Evolutionary conservation across 2,797 vertebrate genomes (phyloP).

Genomic region (Pachyuromys duprasi): DNA sequence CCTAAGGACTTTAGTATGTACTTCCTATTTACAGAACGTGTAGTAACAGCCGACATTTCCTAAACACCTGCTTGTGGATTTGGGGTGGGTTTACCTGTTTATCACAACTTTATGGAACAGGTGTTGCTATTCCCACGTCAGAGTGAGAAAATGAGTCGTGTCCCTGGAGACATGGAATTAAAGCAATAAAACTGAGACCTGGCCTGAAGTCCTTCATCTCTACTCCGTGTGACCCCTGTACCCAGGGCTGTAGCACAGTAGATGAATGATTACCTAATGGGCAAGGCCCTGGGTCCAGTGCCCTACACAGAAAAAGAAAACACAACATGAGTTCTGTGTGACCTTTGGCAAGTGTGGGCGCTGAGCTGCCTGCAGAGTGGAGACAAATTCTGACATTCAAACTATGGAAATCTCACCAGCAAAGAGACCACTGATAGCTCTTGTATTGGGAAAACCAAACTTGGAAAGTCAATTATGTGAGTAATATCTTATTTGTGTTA

Average conservation of each 20-base stretch:
- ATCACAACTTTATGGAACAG: background rate
- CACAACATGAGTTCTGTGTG: background rate
- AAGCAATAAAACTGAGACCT: background rate
- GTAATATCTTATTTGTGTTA: background rate
- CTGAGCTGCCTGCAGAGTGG: background rate
- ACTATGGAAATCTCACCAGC: background rate
- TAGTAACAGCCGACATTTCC: background rate
- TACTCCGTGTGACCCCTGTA: background rate
- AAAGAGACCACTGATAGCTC: constrained; percentile 15
- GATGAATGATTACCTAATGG: too few relatives aligned
- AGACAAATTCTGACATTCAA: background rate
- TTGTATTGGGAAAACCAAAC: background rate
- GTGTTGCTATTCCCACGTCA: background rate
- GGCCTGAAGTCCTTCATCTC: background rate
- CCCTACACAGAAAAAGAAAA: background rate
- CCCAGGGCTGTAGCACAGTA: background rate
- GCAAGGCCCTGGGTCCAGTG: background rate
- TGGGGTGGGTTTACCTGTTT: constrained; percentile 16
- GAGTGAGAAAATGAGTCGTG: constrained; percentile 30
- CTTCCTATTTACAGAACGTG: background rate
- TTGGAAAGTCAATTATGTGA: background rate
- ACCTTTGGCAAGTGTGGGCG: background rate
- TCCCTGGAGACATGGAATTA: background rate
- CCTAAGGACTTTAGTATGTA: background rate
- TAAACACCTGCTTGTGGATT: constrained; percentile 11